These are phyloP conservation scores for Limanda limanda DNA, from an alignment of 2,113 vertebrate species.

Conservation along the genomic window DNA sequence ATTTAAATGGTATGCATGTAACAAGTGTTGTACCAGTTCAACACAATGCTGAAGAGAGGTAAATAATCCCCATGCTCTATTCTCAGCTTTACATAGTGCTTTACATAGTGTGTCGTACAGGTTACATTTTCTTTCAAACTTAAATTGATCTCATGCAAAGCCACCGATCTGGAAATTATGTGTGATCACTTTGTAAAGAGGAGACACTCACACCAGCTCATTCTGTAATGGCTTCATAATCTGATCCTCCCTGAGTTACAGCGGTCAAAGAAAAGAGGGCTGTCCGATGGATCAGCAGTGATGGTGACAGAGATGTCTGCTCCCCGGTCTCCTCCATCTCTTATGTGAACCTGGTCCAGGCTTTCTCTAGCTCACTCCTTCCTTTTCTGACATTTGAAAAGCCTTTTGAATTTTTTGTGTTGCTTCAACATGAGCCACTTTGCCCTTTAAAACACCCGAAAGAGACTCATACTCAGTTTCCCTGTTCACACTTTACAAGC, in stretches of 20 bases:
- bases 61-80: too few species aligned
- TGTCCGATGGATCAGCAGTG: constrained; percentile 8
- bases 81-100: too few species aligned
- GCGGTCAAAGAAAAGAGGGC: constrained; percentile 26
- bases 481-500: too few species aligned
- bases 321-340: not conserved
- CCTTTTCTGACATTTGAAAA: constrained; percentile 15
- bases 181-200: not conserved
- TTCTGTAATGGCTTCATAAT: constrained; percentile 32
- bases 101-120: too few species aligned
- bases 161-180: constrained; percentile 8
- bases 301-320: constrained; percentile 34
- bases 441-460: not conserved
- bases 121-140: too few species aligned
- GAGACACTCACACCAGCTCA: not conserved
- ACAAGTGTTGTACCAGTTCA: too few species aligned
- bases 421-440: not conserved
- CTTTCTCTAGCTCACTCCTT: not conserved
- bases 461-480: not conserved
- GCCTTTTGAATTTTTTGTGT: not conserved
- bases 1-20: too few species aligned
- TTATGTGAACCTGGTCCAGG: constrained; percentile 8
- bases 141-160: not conserved
- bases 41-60: too few species aligned
- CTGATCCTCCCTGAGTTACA: constrained; percentile 27